A percentile compares a stretch with the other conserved stretches of the same genome.
Evolutionary conservation across 2,888 invertebrate genomes (phyloP).

Genomic region (Ametastegia equiseti): DNA sequence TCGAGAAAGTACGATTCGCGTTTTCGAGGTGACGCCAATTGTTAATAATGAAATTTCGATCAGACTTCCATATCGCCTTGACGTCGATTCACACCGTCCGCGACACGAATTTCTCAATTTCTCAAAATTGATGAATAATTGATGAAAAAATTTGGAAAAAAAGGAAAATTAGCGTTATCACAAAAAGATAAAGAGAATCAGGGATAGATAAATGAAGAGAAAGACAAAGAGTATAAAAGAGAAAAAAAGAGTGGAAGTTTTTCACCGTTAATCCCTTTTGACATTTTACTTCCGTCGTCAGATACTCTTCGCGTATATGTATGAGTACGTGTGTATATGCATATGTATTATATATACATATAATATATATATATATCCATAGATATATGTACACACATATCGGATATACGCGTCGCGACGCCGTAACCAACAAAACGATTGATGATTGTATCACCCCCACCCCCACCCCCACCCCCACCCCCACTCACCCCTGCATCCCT

Average conservation of each 20-base stretch:
- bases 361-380: not conserved
- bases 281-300: not conserved
- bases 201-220: not conserved
- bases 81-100: too few relatives aligned
- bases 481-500: too few relatives aligned
- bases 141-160: too few relatives aligned
- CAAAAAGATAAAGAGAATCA: not conserved
- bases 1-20: too few relatives aligned
- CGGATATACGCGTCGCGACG: not conserved
- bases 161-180: not conserved
- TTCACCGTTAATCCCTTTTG: not conserved
- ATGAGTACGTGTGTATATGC: too few relatives aligned
- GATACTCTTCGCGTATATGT: not conserved
- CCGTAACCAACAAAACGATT: not conserved
- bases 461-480: too few relatives aligned
- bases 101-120: too few relatives aligned
- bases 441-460: not conserved
- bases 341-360: not conserved
- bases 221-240: not conserved
- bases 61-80: too few relatives aligned
- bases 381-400: not conserved
- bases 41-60: too few relatives aligned
- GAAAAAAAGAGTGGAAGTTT: not conserved
- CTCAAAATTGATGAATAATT: too few relatives aligned
- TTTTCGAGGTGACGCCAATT: too few relatives aligned